Conservation (phyloP, 2,797 vertebrate species). For the Coendou prehensilis region DNA sequence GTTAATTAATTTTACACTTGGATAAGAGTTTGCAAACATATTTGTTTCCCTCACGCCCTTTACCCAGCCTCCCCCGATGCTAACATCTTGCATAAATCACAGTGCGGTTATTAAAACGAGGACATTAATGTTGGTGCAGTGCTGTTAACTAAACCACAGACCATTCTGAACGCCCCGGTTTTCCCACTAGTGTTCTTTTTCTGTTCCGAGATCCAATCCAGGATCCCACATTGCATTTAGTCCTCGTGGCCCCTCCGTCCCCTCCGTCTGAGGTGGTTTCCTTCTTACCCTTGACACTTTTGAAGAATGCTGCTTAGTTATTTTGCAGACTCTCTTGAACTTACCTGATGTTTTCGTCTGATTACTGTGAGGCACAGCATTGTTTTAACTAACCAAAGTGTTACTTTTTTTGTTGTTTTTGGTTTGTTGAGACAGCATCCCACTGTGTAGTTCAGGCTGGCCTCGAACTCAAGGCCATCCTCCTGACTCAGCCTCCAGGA, state of each 20-base stretch:
- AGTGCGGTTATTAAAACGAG: background rate
- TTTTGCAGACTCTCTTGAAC: background rate
- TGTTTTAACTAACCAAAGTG: background rate
- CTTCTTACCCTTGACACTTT: background rate
- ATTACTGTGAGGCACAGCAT: background rate
- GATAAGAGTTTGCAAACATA: background rate
- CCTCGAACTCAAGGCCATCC: background rate
- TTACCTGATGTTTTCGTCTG: background rate
- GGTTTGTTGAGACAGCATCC: background rate
- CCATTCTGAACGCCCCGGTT: background rate
- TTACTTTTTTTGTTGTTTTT: background rate
- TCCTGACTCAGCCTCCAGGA: background rate
- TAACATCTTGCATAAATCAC: background rate
- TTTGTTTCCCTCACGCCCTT: background rate
- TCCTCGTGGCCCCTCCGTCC: background rate
- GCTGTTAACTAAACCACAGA: background rate
- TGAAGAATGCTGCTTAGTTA: background rate
- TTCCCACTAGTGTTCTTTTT: background rate
- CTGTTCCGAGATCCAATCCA: background rate
- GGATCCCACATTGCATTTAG: background rate
- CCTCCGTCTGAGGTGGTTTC: background rate
- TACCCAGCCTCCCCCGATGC: background rate
- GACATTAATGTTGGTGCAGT: background rate
- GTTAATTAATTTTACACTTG: background rate
- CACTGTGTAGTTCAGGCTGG: background rate